phyloP scores from a whole-genome alignment of 2,113 vertebrate genomes.

The Fukomys damarensis region DNA sequence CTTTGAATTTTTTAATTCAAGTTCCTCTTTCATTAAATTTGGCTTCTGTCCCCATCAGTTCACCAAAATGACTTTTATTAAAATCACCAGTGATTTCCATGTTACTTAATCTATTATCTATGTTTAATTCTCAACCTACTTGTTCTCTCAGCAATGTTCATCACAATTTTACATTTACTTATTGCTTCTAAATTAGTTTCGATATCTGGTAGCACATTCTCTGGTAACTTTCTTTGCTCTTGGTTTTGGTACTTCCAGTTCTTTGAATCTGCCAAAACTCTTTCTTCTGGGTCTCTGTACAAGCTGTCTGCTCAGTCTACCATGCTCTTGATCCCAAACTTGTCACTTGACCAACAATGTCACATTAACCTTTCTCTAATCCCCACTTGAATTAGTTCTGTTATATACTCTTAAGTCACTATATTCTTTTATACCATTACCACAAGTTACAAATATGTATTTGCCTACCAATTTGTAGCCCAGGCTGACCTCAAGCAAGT shows the following conservation, averaged over 20 bases:
- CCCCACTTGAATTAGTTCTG: not conserved
- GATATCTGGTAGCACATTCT: not conserved
- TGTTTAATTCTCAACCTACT: not conserved
- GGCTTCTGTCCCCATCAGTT: not conserved
- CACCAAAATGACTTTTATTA: constrained; percentile 11
- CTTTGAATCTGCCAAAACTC: not conserved
- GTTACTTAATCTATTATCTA: not conserved
- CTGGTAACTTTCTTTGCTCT: not conserved
- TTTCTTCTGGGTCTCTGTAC: not conserved
- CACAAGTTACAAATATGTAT: not conserved
- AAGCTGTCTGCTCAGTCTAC: not conserved
- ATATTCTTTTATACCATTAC: constrained; percentile 14
- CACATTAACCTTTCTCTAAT: not conserved
- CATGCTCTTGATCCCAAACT: not conserved
- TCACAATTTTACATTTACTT: not conserved
- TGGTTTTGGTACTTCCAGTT: not conserved
- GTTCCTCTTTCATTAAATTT: not conserved
- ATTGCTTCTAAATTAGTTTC: constrained; percentile 4
- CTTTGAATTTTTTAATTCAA: too few species aligned
- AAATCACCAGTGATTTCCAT: not conserved
- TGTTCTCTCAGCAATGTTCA: not conserved
- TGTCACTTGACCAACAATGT: not conserved
- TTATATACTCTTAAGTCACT: not conserved
- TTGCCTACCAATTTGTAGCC: not conserved
- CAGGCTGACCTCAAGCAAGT: not conserved